Evolutionary conservation across 2,888 invertebrate genomes (phyloP).

Genomic region (Troides oblongomaculatus): DNA sequence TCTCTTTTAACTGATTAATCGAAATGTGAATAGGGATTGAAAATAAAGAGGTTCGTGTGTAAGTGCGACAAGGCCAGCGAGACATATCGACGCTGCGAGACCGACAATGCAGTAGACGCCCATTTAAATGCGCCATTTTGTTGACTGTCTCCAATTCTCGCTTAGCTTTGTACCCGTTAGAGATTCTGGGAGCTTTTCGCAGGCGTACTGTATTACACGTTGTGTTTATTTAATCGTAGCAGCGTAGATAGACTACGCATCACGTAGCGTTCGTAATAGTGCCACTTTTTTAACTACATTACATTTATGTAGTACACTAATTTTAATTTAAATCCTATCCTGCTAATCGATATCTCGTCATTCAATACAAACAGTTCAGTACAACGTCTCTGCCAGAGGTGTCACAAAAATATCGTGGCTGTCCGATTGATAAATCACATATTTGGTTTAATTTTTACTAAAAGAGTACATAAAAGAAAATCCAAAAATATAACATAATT

Average conservation of each 20-base stretch:
- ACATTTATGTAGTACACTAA: neutral
- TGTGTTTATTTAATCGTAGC: slow-evolving; percentile 65
- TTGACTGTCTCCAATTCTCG: slow-evolving; percentile 67
- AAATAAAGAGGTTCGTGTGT: slow-evolving; percentile 59
- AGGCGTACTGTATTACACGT: slow-evolving; percentile 73
- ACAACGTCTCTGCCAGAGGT: neutral
- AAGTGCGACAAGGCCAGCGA: slow-evolving; percentile 60
- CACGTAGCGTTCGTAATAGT: slow-evolving; percentile 14
- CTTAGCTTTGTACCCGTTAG: slow-evolving; percentile 53
- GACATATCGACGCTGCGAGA: slow-evolving; percentile 47
- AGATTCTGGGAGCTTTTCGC: slow-evolving; percentile 68
- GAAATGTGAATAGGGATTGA: slow-evolving; percentile 48
- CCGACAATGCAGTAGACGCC: slow-evolving; percentile 75
- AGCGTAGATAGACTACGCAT: slow-evolving; percentile 20
- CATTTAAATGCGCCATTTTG: slow-evolving; percentile 81
- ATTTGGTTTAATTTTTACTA: too few species aligned
- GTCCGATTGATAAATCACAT: too few species aligned
- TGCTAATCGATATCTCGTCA: too few species aligned
- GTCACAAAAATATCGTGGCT: neutral
- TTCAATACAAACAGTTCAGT: too few species aligned
- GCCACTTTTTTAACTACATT: slow-evolving; percentile 1
- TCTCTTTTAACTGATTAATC: slow-evolving; percentile 46
- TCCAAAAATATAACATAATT: too few species aligned
- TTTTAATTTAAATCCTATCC: too few species aligned
- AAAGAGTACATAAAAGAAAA: too few species aligned